These are phyloP conservation scores for Leptinotarsa juncta DNA, from an alignment of 2,888 invertebrate species.

Conservation along the genomic window DNA sequence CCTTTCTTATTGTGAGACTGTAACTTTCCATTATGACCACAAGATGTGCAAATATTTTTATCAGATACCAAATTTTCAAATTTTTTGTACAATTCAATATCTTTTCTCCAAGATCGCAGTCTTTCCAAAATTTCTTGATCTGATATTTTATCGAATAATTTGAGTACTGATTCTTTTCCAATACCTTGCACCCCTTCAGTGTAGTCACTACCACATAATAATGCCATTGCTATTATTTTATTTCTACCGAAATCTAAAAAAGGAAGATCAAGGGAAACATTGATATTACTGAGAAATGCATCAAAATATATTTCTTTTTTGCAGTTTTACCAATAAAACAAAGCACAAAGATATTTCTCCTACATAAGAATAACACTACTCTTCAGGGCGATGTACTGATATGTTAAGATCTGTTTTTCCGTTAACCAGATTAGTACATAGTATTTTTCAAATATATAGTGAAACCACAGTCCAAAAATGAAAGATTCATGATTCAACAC, in stretches of 20 bases:
- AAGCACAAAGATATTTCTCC: too few species aligned
- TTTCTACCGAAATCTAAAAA: conserved; percentile 77
- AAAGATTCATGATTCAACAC: too few species aligned
- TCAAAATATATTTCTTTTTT: too few species aligned
- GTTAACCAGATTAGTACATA: too few species aligned
- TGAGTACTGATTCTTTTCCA: conserved; percentile 82
- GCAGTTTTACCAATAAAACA: too few species aligned
- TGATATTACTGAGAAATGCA: not conserved
- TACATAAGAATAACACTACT: too few species aligned
- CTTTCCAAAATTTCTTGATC: conserved; percentile 76
- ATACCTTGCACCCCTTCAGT: conserved; percentile 80
- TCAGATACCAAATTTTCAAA: conserved; percentile 68
- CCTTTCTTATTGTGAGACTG: conserved; percentile 71
- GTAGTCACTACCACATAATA: conserved; percentile 91
- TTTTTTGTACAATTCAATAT: conserved; percentile 69
- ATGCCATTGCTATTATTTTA: conserved; percentile 85
- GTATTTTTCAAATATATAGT: too few species aligned
- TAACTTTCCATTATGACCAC: conserved; percentile 77
- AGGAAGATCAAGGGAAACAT: conserved; percentile 20
- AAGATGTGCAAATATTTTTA: conserved; percentile 75
- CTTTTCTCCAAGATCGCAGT: conserved; percentile 76
- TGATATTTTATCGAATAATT: conserved; percentile 74
- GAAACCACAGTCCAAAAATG: too few species aligned
- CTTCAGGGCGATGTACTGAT: too few species aligned
- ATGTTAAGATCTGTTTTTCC: too few species aligned